Evolutionary conservation across 2,113 vertebrate species (phyloP), one percentile per base, ranked within the genome.

Genomic region (Petromus typicus): DNA sequence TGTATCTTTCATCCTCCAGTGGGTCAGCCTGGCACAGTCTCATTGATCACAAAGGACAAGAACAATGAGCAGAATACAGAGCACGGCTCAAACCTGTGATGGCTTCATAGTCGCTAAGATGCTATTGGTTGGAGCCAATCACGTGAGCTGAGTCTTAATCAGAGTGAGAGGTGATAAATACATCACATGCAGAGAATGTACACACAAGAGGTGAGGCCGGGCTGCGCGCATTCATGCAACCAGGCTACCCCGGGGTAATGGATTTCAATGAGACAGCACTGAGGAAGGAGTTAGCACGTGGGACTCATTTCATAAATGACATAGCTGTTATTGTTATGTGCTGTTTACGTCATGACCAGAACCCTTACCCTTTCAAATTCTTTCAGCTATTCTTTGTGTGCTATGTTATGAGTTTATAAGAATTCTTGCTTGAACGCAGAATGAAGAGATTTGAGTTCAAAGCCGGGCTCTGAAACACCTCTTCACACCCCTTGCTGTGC

Each of bases 401-500:
- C 51, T 81, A 34, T 10, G 81, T 83, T 59, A 76, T 78, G n/a
- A 82, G n/a, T 3, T 69, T 73, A 25, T 73, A 86, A 73, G 91
- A 89, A 78, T 82, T 84, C 34, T 89, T 91, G 37, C 78, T 95
- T 92, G 95, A 89, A 91, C 91, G 79, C 18, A 81, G 43, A 75
- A 75, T 54, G 48, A 45, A 48, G 66, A 34, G 37, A 66, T 86
- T 93, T 57, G 37, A 34, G 34, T 73, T 93, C 43, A 93, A 79
- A 79, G 40, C 18, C 61, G 57, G n/a, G 20, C 22, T 64, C 17
- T 82, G 59, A 91, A 78, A 20, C 2, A 7, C 48, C 43, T 34
- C 43, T 88, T 48, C 80, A 48, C 81, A 18, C 1, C 22, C 2
- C 9, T 32, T 17, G 6, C 48, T 83, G 17, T 81, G 18, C 86